Evolutionary conservation across 2,888 invertebrate species (phyloP).

Genomic region (Nomada goodeniana): DNA sequence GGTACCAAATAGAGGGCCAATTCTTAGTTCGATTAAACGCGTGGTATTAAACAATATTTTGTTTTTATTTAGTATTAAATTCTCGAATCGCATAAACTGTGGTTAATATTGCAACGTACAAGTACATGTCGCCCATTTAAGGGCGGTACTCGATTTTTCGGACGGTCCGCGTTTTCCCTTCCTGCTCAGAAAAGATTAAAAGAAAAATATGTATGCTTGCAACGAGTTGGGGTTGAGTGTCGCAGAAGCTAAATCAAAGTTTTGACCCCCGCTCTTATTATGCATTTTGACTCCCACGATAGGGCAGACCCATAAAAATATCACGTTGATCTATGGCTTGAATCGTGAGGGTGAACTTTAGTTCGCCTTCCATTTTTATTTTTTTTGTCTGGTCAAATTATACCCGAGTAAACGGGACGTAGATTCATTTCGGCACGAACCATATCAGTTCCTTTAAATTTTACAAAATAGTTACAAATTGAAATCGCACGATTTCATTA

Average conservation of each 20-base stretch:
- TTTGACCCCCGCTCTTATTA: neutral
- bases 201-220: neutral
- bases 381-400: neutral
- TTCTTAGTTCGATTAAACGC: neutral
- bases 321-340: neutral
- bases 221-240: neutral
- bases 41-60: neutral
- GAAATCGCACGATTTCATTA: neutral
- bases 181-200: neutral
- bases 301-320: neutral
- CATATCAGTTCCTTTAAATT: neutral
- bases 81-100: neutral
- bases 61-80: neutral
- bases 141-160: constrained; percentile 32
- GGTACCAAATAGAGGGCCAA: neutral
- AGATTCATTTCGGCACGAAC: neutral
- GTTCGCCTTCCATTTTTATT: neutral
- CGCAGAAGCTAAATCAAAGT: neutral
- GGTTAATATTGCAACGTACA: neutral
- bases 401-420: neutral
- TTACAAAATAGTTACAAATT: neutral
- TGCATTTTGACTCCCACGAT: neutral
- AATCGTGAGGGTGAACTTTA: neutral
- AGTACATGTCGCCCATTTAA: neutral
- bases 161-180: constrained; percentile 23